Evolutionary conservation across 2,797 vertebrate species (phyloP), one percentile per base, ranked within the genome.

Genomic region (Sebastes baramenuke): DNA sequence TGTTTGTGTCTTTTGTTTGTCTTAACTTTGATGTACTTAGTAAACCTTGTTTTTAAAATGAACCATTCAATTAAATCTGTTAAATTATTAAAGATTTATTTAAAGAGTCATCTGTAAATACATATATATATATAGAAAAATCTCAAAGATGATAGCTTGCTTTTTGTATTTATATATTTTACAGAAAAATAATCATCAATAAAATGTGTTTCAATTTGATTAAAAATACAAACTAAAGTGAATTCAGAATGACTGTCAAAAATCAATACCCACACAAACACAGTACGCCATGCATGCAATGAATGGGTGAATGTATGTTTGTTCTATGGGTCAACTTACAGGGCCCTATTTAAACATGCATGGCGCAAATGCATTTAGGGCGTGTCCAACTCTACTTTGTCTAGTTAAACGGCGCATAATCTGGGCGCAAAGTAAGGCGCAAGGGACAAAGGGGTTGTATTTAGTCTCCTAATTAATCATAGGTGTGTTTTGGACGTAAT

Each of bases 21-120:
- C 24, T 76, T 62, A 8, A 49, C 29, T 54, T 55, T 79, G 8
- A 67, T 70, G 30, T 74, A 38, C 12, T 62, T 64, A 25, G 58
- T 62, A 54, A 32, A 64, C 12, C 16, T 55, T 10, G 9, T 49
- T 68, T 75, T 80, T 61, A 12, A 70, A 61, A 64, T 38, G 10
- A 64, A 25, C 1, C 24, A 34, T 77, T 82, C 4, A 71, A 75
- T 70, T 69, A 25, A 61, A 62, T 6, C 34, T 80, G 29, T 81
- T 86, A 83, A 86, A 65, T 87, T 85, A 88, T 87, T 56, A 54
- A 65, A 42, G 8, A 54, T 67, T 75, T 11, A 52, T 32, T 6
- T 52, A 42, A 36, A 64, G 34, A 64, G 1, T 60, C 67, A 38
- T 54, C 52, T 72, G 8, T 76, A 59, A 29, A 12, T 49, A 62